Base-by-base conservation (phyloP, 1,140 invertebrate genomes). In the Branchinecta lindahli region DNA sequence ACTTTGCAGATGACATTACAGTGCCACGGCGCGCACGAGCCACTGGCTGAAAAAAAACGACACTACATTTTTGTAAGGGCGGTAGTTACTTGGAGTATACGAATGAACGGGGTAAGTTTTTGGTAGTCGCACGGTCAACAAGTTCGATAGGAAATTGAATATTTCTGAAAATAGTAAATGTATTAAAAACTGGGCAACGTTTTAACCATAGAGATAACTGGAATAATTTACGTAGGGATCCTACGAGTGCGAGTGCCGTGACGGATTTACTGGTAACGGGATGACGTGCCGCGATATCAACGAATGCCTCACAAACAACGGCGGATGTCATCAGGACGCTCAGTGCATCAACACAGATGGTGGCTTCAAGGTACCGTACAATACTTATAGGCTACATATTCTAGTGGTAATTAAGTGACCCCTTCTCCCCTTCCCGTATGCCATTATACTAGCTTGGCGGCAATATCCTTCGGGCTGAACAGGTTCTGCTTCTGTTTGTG, bases 221-320 rank as follows among this genome's bases (percentile, higher is more conserved):
- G 33, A 33, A 33, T 33, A 33, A 33, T 33, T 33, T 5, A 5
- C 5, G 5, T 79, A 87, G 79, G 89, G 89, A 1, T 88, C 87
- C 3, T 90, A 88, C 79, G 85, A 89, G 75, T 94, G 91, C 79
- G 83, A 86, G 44, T 94, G 91, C 75, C 84, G 86, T 68, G 88
- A 91, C 73, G 91, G 91, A 0, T 94, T 91, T 78, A 86, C 85
- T 21, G 90, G 90, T 5, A 88, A 92, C 77, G 90, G 90, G 8
- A 79, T 81, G 10, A 80, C 79, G 8, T 90, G 88, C 73, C 80
- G 84, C 65, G 90, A 93, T 75, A 83, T 90, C 18, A 88, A 92
- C 68, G 90, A 93, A 75, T 93, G 91, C 79, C 79, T 87, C 0
- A 83, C 84, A 0, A 87, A 88, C 75, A 90, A 90, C 69, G 90